A percentile compares a stretch with the other conserved stretches of the same genome.
phyloP scores from a whole-genome alignment of 2,888 invertebrate species.

The Thera obeliscata region DNA sequence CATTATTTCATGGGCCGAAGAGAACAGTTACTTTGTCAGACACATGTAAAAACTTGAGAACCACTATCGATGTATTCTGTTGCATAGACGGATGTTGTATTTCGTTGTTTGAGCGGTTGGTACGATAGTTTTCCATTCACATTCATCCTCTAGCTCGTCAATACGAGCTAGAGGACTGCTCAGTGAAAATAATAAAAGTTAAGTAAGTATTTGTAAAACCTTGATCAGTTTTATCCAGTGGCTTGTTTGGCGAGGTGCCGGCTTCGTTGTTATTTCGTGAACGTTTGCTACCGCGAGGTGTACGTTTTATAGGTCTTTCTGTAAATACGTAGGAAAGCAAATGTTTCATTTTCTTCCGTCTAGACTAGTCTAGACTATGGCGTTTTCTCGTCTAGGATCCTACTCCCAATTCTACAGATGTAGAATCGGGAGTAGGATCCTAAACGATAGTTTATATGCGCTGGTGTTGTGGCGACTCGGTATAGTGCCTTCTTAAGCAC shows the following conservation, averaged over 20 bases:
- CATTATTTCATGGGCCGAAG: neutral
- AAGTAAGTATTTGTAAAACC: neutral
- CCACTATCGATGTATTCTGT: neutral
- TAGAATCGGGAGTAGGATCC: too few relatives aligned
- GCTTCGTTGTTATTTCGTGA: conserved; percentile 42
- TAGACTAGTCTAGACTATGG: too few relatives aligned
- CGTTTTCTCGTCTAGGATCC: too few relatives aligned
- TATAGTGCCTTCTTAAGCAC: too few relatives aligned
- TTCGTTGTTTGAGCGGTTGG: neutral
- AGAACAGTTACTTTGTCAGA: neutral
- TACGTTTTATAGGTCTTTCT: conserved; percentile 30
- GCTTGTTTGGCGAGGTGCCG: conserved; percentile 56
- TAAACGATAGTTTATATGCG: too few relatives aligned
- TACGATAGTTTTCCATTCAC: neutral
- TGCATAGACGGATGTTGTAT: neutral
- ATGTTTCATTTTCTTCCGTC: neutral
- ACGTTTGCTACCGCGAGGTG: conserved; percentile 10
- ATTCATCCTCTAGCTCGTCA: neutral
- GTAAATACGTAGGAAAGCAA: neutral
- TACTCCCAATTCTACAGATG: too few relatives aligned
- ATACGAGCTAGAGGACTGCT: too few relatives aligned
- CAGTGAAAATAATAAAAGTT: neutral
- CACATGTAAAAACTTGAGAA: neutral
- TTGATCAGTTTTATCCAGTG: conserved; percentile 32
- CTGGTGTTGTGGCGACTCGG: too few relatives aligned